Evolutionary conservation across 2,113 vertebrate genomes (phyloP).

Genomic region (Cynocephalus volans): DNA sequence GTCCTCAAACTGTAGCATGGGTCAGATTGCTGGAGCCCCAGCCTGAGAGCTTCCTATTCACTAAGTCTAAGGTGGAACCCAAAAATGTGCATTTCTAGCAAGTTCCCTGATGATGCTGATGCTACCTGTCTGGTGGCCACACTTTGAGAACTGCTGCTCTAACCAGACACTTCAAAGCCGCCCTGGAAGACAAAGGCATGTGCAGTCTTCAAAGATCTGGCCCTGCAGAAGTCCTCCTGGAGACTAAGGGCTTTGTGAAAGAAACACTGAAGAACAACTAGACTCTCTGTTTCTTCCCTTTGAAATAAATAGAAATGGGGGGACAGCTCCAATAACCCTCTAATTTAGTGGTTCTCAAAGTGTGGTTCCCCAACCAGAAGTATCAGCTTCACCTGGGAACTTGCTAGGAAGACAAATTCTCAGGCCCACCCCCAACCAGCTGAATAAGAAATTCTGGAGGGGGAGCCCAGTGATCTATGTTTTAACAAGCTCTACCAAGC

Average conservation of each 20-base stretch:
- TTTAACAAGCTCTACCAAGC: background rate
- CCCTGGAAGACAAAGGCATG: background rate
- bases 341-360: background rate
- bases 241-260: background rate
- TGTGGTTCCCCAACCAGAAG: background rate
- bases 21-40: background rate
- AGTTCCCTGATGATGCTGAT: background rate
- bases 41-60: background rate
- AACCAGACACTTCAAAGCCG: background rate
- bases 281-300: background rate
- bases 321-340: background rate
- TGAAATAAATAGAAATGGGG: background rate
- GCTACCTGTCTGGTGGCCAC: too few relatives aligned
- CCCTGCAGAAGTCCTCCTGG: background rate
- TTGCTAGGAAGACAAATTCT: background rate
- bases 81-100: background rate
- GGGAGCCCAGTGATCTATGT: background rate
- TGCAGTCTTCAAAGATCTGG: background rate
- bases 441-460: background rate
- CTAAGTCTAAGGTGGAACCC: too few relatives aligned
- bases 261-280: background rate
- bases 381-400: background rate
- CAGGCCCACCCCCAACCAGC: rapidly evolving
- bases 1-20: background rate
- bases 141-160: background rate